Evolutionary conservation across 1,140 invertebrate species (phyloP).

Genomic region (Hyposmocoma kahamanoa): DNA sequence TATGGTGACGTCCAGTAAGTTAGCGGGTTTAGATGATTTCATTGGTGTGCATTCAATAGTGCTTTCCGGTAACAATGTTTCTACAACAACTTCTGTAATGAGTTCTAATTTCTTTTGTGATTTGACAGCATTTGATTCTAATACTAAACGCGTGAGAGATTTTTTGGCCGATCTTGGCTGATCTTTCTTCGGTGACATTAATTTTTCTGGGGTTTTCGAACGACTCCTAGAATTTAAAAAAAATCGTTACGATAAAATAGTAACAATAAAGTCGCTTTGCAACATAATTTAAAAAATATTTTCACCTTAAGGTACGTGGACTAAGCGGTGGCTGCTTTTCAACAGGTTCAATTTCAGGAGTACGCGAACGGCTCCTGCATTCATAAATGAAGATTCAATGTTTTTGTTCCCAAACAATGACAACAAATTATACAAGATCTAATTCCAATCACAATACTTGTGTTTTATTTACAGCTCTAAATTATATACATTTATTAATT

Average conservation of each 20-base stretch:
- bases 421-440: too few species aligned
- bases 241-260: too few species aligned
- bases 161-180: conserved; percentile 34
- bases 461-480: too few species aligned
- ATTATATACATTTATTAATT: too few species aligned
- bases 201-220: conserved; percentile 60
- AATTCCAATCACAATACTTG: too few species aligned
- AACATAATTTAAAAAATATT: neutral
- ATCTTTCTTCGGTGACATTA: conserved; percentile 48
- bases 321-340: conserved; percentile 12
- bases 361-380: conserved; percentile 42
- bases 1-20: conserved; percentile 50
- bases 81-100: conserved; percentile 16
- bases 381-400: too few species aligned
- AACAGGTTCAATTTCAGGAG: conserved; percentile 32
- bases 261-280: too few species aligned
- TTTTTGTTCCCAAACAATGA: too few species aligned
- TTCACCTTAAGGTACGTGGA: neutral
- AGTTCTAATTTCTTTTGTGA: conserved; percentile 43
- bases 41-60: conserved; percentile 55
- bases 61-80: conserved; percentile 14
- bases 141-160: conserved; percentile 52
- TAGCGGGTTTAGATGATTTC: conserved; percentile 39
- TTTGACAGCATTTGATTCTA: conserved; percentile 59
- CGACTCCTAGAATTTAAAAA: conserved; percentile 32